Conservation (phyloP, 2,888 invertebrate species). For the Taenaris catops region DNA sequence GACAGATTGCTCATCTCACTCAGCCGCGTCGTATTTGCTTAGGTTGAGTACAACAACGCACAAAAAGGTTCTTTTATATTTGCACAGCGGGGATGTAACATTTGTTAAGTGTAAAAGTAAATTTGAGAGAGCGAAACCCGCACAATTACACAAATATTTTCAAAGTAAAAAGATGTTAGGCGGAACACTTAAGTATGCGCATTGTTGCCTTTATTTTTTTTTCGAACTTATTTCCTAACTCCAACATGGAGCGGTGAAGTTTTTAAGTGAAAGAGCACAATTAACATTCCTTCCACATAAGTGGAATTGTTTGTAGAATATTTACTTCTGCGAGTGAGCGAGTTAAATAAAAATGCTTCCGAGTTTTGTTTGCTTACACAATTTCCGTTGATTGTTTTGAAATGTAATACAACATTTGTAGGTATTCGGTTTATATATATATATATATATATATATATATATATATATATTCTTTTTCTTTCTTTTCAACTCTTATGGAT, state of each 20-base stretch:
- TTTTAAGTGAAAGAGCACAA: slow-evolving; percentile 27
- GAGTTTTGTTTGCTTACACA: slow-evolving; percentile 13
- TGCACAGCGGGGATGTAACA: slow-evolving; percentile 36
- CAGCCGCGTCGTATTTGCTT: slow-evolving; percentile 32
- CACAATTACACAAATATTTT: slow-evolving; percentile 31
- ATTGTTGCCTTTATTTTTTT: slow-evolving; percentile 24
- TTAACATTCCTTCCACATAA: slow-evolving; percentile 29
- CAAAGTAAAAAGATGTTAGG: slow-evolving; percentile 23
- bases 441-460: too few species aligned
- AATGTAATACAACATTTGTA: too few species aligned
- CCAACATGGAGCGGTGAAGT: slow-evolving; percentile 22
- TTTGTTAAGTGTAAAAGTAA: slow-evolving; percentile 44
- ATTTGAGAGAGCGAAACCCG: slow-evolving; percentile 31
- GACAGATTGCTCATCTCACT: slow-evolving; percentile 26
- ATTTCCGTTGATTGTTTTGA: slow-evolving; percentile 17
- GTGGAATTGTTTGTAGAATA: slow-evolving; percentile 34
- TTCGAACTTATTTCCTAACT: slow-evolving; percentile 25
- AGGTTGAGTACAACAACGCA: slow-evolving; percentile 34
- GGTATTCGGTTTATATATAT: too few species aligned
- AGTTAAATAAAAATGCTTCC: slow-evolving; percentile 16
- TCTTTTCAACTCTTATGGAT: too few species aligned
- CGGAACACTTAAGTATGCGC: slow-evolving; percentile 26
- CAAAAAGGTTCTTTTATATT: slow-evolving; percentile 32
- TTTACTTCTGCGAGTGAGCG: slow-evolving; percentile 45
- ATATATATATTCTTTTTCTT: too few species aligned